Evolutionary conservation across 1,140 invertebrate species (phyloP).

Genomic region (Lasioglossum albipes): DNA sequence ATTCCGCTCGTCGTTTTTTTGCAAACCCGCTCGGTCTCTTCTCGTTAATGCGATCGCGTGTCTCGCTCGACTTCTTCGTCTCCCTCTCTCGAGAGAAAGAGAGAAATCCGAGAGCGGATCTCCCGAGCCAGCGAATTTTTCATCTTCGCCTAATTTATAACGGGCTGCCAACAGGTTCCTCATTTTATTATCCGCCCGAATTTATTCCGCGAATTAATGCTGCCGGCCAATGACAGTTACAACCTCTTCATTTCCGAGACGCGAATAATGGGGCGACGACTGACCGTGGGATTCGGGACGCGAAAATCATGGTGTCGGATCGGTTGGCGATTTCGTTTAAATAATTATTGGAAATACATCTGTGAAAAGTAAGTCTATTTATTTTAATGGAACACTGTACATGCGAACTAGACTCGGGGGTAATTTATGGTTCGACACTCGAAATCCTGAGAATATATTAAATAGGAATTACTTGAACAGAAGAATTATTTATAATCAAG

Average conservation of each 20-base stretch:
- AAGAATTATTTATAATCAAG: no score
- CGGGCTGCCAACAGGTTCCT: neutral
- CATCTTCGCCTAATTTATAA: neutral
- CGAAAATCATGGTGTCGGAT: no score
- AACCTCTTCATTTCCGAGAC: neutral
- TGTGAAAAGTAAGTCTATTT: no score
- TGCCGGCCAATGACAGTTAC: neutral
- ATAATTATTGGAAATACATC: no score
- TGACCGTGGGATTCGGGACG: no score
- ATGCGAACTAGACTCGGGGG: no score
- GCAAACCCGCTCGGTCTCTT: neutral
- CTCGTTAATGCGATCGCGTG: slow-evolving; percentile 8
- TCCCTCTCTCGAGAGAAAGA: neutral
- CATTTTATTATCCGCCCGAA: neutral
- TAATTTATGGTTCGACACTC: no score
- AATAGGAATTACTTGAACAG: no score
- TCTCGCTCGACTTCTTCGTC: neutral
- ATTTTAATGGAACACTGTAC: no score
- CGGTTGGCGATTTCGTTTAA: no score
- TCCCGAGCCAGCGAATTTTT: neutral
- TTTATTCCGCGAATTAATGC: neutral
- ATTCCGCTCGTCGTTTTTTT: slow-evolving; percentile 1
- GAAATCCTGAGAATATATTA: no score
- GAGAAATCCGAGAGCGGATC: no score
- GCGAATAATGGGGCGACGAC: neutral